Evolutionary conservation across 2,797 vertebrate genomes (phyloP), one percentile per base, ranked within the genome.

Genomic region (Vireo griseus): DNA sequence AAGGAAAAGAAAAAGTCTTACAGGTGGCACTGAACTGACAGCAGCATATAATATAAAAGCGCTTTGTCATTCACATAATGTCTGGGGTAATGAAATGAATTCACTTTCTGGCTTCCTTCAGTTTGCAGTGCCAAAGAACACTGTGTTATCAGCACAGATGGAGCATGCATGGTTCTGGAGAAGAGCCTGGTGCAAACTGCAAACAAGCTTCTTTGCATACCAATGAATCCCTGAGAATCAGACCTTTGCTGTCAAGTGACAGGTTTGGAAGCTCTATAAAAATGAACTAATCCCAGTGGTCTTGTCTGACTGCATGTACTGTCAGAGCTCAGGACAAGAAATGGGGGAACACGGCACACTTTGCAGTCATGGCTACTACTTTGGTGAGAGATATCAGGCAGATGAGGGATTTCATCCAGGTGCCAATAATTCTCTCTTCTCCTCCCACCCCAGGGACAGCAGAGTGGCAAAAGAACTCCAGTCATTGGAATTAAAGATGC

Each of bases 121-220:
- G 96, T 95, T 97, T 97, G 96, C 72, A 58, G 95, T 97, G 98
- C 98, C 98, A 98, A 98, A 98, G 98, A 98, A 98, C 97, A 98
- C 97, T 97, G 97, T 98, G 98, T 98, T 98, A 98, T 98, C 97
- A 97, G 98, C 97, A 98, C 98, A 98, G 98, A 98, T 98, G 98
- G 98, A 97, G 97, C 96, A 95, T 96, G 97, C 98, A 93, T 98
- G 97, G 97, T 96, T 98, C 98, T 98, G 98, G 98, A 98, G 97
- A 96, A 95, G 93, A 97, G 98, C 97, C 97, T 98, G 97, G 97
- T 97, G 97, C 89, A 96, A 97, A 97, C 96, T 97, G 94, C 96
- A 97, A 96, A 97, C 97, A 96, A 97, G 97, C 97, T 96, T 95
- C 97, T 96, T 95, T 97, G 98, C 98, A 98, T 98, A 98, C 97